Evolutionary conservation across 2,888 invertebrate species (phyloP).

Genomic region (Pachliopta kotzebuea): DNA sequence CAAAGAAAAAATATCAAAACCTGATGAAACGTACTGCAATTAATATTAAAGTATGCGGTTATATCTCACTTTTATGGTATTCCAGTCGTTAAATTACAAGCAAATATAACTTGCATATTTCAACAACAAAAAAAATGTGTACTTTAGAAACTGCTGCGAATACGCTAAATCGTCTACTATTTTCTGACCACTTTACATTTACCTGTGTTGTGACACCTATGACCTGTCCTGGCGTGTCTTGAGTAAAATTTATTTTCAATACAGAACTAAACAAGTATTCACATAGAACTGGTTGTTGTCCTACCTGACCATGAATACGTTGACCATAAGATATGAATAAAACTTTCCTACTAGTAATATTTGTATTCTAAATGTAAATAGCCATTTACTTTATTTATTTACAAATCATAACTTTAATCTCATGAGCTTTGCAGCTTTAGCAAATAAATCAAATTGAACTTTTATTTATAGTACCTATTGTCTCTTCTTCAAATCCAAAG

Average conservation of each 20-base stretch:
- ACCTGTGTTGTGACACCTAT: conserved; percentile 14
- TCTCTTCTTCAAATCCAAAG: neutral
- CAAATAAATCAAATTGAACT: no score
- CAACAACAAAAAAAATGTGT: neutral
- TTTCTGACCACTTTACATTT: conserved; percentile 12
- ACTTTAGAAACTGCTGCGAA: neutral
- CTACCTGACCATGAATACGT: neutral
- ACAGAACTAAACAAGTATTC: conserved; percentile 7
- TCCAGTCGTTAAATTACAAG: neutral
- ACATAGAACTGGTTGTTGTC: neutral
- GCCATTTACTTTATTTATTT: no score
- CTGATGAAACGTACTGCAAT: no score
- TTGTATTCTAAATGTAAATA: no score
- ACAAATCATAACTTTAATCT: no score
- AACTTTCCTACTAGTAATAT: no score
- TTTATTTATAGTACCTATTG: no score
- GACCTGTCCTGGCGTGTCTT: conserved; percentile 7
- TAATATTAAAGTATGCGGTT: no score
- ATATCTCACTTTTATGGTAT: no score
- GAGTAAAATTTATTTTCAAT: conserved; percentile 15
- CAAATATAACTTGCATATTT: neutral
- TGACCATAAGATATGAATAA: neutral
- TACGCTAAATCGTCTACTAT: conserved; percentile 5
- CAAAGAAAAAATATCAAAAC: no score
- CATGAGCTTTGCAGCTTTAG: no score